Percentiles rank a stretch among this genome's conserved stretches.
These are phyloP conservation scores for Grantiella picta DNA, from an alignment of 2,113 vertebrate species.

Conservation along the genomic window DNA sequence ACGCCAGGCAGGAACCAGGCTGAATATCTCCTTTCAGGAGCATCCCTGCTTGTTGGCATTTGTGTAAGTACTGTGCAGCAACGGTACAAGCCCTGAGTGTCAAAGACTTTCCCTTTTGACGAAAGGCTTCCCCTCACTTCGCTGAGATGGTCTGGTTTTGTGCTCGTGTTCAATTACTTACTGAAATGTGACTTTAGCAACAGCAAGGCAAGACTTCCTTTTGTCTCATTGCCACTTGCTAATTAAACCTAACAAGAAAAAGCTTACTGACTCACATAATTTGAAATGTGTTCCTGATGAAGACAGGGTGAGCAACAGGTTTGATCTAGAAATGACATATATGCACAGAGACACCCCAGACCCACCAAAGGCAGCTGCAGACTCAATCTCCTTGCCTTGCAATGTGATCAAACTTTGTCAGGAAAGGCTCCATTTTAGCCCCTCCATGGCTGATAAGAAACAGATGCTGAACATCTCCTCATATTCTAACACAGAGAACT, in stretches of 20 bases:
- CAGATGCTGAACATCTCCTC: neutral
- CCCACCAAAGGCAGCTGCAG: neutral
- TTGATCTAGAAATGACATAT: neutral
- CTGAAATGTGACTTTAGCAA: neutral
- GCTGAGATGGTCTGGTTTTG: neutral
- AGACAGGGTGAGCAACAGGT: neutral
- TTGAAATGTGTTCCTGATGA: neutral
- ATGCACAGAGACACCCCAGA: neutral
- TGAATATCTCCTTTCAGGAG: neutral
- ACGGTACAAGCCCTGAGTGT: neutral
- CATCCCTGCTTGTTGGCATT: neutral
- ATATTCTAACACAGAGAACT: neutral
- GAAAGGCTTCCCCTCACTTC: neutral
- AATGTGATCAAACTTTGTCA: neutral
- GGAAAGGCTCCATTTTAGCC: neutral
- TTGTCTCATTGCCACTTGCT: neutral
- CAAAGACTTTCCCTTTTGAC: neutral
- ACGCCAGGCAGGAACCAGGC: accelerated
- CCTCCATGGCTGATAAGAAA: neutral
- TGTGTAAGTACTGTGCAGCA: neutral
- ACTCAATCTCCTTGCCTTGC: neutral
- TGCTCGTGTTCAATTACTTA: neutral
- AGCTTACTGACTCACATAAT: neutral
- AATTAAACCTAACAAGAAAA: neutral
- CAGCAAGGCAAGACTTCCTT: neutral